These are phyloP conservation scores for Tipula vernalis DNA, from an alignment of 2,888 invertebrate genomes.

Conservation along the genomic window DNA sequence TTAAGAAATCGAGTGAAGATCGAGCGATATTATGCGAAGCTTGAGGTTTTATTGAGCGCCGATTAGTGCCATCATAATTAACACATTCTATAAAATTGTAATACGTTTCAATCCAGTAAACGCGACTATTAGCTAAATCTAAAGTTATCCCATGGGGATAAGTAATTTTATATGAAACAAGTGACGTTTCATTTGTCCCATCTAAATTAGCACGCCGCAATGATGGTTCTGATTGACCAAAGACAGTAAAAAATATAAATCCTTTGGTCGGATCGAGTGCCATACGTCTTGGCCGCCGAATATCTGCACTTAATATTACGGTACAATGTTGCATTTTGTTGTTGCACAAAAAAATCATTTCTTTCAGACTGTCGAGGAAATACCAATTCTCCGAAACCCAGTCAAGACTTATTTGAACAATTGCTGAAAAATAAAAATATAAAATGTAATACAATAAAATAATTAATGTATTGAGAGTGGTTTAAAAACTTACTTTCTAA, in stretches of 20 bases:
- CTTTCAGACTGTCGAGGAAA: constrained; percentile 54
- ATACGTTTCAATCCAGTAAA: constrained; percentile 74
- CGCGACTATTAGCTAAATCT: constrained; percentile 54
- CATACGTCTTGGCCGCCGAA: constrained; percentile 58
- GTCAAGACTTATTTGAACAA: constrained; percentile 64
- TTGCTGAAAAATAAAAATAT: constrained; percentile 38
- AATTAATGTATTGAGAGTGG: too few relatives aligned
- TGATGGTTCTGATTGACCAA: constrained; percentile 18
- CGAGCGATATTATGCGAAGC: constrained; percentile 14
- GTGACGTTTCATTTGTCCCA: constrained; percentile 44
- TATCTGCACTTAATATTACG: constrained; percentile 50
- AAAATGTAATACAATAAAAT: neutral
- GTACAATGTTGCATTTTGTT: constrained; percentile 49
- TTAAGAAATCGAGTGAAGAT: constrained; percentile 36
- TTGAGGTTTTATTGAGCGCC: neutral
- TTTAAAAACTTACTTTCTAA: constrained; percentile 27
- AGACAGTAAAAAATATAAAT: constrained; percentile 19
- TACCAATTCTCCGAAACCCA: constrained; percentile 85
- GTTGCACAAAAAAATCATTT: constrained; percentile 59
- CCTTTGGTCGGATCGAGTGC: constrained; percentile 68
- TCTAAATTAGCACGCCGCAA: constrained; percentile 52
- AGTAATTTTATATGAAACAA: constrained; percentile 57
- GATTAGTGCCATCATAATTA: constrained; percentile 57
- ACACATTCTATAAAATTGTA: constrained; percentile 66
- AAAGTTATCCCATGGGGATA: constrained; percentile 63